Conservation (phyloP, 1,140 invertebrate genomes). For the Zaprionus inermis region DNA sequence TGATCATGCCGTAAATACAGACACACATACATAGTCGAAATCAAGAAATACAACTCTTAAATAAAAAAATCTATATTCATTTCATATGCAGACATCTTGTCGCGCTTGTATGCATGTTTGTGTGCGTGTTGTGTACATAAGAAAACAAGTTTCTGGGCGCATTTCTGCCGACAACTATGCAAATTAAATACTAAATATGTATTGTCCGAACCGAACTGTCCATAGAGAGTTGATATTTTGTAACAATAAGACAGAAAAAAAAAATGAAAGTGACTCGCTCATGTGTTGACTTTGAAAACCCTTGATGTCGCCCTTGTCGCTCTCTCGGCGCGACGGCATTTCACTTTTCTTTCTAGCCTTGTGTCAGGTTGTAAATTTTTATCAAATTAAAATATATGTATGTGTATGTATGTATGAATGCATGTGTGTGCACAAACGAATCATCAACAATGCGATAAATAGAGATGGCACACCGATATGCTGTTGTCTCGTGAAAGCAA, state of each 20-base stretch:
- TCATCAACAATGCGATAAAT: constrained; percentile 42
- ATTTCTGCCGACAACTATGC: constrained; percentile 70
- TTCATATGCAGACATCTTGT: constrained; percentile 74
- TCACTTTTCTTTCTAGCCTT: constrained; percentile 64
- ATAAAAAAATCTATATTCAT: constrained; percentile 55
- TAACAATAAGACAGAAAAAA: constrained; percentile 55
- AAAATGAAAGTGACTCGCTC: constrained; percentile 69
- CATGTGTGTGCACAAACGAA: constrained; percentile 1
- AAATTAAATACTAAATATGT: constrained; percentile 70
- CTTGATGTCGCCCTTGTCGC: constrained; percentile 62
- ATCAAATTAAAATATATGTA: constrained; percentile 69
- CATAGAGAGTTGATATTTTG: constrained; percentile 61
- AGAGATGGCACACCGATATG: constrained; percentile 47
- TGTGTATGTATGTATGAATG: constrained; percentile 4
- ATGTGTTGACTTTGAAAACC: constrained; percentile 67
- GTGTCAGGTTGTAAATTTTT: constrained; percentile 50
- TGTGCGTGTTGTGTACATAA: constrained; percentile 22
- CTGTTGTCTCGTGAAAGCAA: constrained; percentile 29
- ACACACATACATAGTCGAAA: constrained; percentile 49
- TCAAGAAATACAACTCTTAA: constrained; percentile 73
- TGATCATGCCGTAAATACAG: constrained; percentile 52
- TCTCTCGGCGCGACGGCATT: constrained; percentile 47
- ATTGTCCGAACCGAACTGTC: constrained; percentile 36
- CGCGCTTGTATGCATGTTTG: constrained; percentile 49
- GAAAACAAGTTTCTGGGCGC: constrained; percentile 67